Conservation (phyloP, 2,797 vertebrate genomes). For the Spinus pinus region DNA sequence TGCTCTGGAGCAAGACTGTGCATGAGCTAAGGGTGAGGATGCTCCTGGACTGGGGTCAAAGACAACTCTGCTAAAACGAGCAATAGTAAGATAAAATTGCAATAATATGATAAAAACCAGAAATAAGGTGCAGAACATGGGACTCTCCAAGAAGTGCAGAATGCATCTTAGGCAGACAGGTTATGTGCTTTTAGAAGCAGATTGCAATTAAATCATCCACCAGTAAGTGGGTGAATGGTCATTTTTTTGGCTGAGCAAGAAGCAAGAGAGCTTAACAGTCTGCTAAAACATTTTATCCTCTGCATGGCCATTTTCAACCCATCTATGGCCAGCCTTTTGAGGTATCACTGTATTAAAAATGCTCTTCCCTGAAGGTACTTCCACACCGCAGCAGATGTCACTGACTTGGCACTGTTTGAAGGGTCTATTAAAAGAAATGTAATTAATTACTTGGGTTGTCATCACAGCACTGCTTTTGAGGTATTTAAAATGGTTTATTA, state of each 20-base stretch:
- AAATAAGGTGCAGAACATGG: not conserved
- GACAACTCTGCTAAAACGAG: not conserved
- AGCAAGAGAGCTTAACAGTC: not conserved
- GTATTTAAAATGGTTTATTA: slow-evolving; percentile 57
- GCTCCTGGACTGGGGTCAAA: not conserved
- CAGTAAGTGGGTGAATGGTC: not conserved
- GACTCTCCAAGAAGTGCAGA: not conserved
- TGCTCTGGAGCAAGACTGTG: not conserved
- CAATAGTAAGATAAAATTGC: not conserved
- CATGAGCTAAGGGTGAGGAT: not conserved
- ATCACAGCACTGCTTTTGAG: slow-evolving; percentile 65
- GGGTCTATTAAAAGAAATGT: slow-evolving; percentile 78
- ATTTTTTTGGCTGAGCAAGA: not conserved
- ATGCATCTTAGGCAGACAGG: not conserved
- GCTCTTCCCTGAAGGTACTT: slow-evolving; percentile 72
- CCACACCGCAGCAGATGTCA: slow-evolving; percentile 71
- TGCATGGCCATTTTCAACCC: slow-evolving; percentile 55
- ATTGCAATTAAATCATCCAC: not conserved
- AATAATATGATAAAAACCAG: not conserved
- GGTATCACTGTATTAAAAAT: slow-evolving; percentile 62
- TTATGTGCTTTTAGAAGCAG: not conserved
- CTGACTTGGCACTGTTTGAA: slow-evolving; percentile 75
- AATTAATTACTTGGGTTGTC: slow-evolving; percentile 75
- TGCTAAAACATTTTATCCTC: not conserved
- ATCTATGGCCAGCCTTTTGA: slow-evolving; percentile 68